Percentiles rank a stretch among this genome's conserved stretches.
These are phyloP conservation scores for Syngnathus floridae DNA, from an alignment of 2,113 vertebrate genomes.

Conservation along the genomic window DNA sequence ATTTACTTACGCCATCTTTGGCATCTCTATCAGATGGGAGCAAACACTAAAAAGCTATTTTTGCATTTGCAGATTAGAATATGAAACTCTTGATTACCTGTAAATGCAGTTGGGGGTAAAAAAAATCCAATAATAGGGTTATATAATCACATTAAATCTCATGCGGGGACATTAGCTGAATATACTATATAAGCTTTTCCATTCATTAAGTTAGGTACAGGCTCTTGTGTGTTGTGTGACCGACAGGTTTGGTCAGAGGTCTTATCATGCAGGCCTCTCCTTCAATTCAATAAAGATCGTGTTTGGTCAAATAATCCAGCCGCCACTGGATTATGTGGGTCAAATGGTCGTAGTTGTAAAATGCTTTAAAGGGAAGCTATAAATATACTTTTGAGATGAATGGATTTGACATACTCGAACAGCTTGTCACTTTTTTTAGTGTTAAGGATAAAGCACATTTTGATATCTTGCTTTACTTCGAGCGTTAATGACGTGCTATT, in stretches of 20 bases:
- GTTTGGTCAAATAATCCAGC: slow-evolving; percentile 67
- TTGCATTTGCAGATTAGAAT: too few species aligned
- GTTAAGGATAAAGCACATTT: not conserved
- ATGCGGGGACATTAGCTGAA: slow-evolving; percentile 18
- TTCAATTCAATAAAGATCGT: slow-evolving; percentile 53
- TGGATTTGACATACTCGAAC: not conserved
- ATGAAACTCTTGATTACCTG: too few species aligned
- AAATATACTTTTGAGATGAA: slow-evolving; percentile 36
- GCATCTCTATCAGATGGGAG: too few species aligned
- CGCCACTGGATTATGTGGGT: slow-evolving; percentile 62
- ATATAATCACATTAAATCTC: slow-evolving; percentile 14
- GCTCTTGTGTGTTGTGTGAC: slow-evolving; percentile 2
- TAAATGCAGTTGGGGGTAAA: too few species aligned
- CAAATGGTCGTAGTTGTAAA: slow-evolving; percentile 64
- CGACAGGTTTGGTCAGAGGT: slow-evolving; percentile 20
- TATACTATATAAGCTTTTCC: slow-evolving; percentile 4
- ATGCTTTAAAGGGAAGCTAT: slow-evolving; percentile 50
- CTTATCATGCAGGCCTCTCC: slow-evolving; percentile 26
- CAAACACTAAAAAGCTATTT: too few species aligned
- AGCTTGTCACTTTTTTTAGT: not conserved
- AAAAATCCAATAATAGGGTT: too few species aligned
- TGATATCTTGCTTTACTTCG: not conserved
- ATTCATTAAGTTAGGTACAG: not conserved
- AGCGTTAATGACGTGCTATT: not conserved
- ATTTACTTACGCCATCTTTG: not conserved